Conservation (phyloP, 2,797 vertebrate species). For the Poeciliopsis paucimaculata region DNA sequence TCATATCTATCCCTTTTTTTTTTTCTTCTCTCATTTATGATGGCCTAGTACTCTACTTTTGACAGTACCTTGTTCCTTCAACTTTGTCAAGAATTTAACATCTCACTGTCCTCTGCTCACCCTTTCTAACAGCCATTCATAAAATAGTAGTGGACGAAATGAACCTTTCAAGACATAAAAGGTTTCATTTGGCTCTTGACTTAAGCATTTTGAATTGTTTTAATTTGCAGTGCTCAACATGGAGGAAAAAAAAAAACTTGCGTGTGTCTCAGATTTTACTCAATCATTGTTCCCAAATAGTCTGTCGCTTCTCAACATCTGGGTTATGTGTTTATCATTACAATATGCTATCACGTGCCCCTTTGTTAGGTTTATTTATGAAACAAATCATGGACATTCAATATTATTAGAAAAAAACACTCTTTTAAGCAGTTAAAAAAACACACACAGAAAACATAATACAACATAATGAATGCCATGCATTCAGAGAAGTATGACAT, state of each 20-base stretch:
- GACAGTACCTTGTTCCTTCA: constrained; percentile 32
- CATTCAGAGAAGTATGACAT: neutral
- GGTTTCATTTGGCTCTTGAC: neutral
- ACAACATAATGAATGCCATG: neutral
- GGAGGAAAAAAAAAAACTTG: neutral
- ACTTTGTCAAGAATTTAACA: constrained; percentile 35
- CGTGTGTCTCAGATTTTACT: neutral
- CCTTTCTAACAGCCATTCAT: neutral
- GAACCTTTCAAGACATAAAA: neutral
- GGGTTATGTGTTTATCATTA: neutral
- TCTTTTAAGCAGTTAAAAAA: neutral
- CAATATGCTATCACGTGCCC: neutral
- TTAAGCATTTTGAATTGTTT: neutral
- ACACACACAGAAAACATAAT: neutral
- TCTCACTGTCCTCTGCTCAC: constrained; percentile 3
- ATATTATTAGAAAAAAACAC: neutral
- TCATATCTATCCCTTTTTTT: neutral
- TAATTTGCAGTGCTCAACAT: neutral
- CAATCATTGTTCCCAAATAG: neutral
- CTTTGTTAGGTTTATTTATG: neutral
- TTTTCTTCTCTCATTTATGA: constrained; percentile 24
- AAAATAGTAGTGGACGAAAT: constrained; percentile 3
- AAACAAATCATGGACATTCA: neutral
- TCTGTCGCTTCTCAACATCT: neutral
- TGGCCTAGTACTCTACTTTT: constrained; percentile 4